Conservation (phyloP, 2,113 vertebrate species). For the Limanda limanda region DNA sequence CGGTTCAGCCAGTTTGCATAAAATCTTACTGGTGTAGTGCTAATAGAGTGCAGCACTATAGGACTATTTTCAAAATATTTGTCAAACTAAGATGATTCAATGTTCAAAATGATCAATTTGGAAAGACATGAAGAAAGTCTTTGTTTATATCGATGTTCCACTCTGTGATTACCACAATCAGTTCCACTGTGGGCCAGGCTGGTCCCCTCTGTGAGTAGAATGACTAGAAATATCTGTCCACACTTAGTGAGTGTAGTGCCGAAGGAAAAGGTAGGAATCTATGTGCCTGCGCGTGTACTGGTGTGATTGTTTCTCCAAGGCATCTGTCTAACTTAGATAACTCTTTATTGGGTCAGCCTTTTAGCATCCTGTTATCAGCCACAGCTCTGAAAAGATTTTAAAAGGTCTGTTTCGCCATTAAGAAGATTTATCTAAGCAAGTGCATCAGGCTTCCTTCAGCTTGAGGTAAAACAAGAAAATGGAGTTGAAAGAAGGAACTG, state of each 20-base stretch:
- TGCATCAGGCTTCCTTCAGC: neutral
- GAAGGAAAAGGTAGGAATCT: no score
- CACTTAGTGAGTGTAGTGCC: neutral
- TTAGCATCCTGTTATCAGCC: constrained; percentile 45
- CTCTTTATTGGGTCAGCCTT: constrained; percentile 53
- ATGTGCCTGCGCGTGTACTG: neutral
- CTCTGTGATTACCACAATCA: neutral
- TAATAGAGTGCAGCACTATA: neutral
- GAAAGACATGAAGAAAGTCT: neutral
- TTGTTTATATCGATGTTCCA: neutral
- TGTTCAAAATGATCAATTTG: neutral
- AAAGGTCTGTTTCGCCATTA: constrained; percentile 51
- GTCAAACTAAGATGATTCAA: neutral
- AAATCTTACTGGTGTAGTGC: neutral
- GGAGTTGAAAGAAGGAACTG: constrained; percentile 7
- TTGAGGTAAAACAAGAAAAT: constrained; percentile 10
- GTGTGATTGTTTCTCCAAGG: constrained; percentile 12
- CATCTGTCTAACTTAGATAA: constrained; percentile 55
- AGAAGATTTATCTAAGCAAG: constrained; percentile 48
- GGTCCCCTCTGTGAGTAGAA: neutral
- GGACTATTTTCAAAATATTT: neutral
- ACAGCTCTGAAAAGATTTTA: constrained; percentile 41
- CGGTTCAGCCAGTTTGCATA: neutral
- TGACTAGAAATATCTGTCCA: neutral
- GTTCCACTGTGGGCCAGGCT: neutral